phyloP scores from a whole-genome alignment of 2,113 vertebrate species.

The Microcebus jonahi region DNA sequence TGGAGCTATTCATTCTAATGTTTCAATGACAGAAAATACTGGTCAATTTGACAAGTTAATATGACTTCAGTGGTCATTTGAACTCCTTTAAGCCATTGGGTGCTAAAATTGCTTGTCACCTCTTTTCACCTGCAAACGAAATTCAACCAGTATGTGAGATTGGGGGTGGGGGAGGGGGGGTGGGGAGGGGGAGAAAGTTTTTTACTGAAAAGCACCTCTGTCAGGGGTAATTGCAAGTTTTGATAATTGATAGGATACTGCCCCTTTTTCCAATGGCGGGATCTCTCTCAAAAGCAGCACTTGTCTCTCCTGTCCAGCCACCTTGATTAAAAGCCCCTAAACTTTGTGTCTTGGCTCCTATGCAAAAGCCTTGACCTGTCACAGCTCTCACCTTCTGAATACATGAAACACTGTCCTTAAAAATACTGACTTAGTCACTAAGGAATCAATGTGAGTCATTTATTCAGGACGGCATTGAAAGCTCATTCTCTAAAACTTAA shows the following conservation, averaged over 20 bases:
- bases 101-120: constrained; percentile 87
- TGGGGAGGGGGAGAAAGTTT: constrained; percentile 62
- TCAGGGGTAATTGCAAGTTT: constrained; percentile 75
- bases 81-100: constrained; percentile 87
- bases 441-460: neutral
- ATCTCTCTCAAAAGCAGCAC: constrained; percentile 55
- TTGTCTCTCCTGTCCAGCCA: neutral
- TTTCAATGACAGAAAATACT: constrained; percentile 88
- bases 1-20: constrained; percentile 86
- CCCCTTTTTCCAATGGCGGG: constrained; percentile 58
- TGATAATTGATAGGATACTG: constrained; percentile 74
- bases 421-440: neutral
- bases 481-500: neutral
- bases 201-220: constrained; percentile 72
- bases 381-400: neutral
- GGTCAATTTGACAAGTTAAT: constrained; percentile 92
- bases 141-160: constrained; percentile 61
- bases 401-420: neutral
- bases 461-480: neutral
- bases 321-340: neutral
- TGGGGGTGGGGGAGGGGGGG: neutral
- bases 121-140: constrained; percentile 82
- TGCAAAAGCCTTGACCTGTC: neutral
- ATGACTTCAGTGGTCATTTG: constrained; percentile 88
- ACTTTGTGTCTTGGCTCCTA: neutral